phyloP scores from a whole-genome alignment of 2,113 vertebrate species.

The Motacilla tschutschensis region DNA sequence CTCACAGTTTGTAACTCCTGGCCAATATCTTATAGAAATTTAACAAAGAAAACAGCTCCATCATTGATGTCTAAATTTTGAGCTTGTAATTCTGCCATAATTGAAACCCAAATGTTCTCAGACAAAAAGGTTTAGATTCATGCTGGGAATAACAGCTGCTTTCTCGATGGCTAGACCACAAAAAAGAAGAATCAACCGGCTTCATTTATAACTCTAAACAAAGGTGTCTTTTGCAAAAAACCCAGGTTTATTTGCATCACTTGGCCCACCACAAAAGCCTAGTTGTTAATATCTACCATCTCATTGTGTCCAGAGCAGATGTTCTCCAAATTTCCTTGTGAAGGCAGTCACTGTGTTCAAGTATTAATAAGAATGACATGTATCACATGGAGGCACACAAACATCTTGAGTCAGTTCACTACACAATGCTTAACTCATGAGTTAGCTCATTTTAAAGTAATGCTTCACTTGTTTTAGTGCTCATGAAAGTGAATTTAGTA shows the following conservation, averaged over 20 bases:
- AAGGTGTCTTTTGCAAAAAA: conserved; percentile 33
- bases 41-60: conserved; percentile 2
- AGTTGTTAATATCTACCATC: conserved; percentile 20
- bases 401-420: background rate
- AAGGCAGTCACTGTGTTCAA: conserved; percentile 23
- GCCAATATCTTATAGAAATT: background rate
- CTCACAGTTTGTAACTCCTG: background rate
- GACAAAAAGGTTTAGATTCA: conserved; percentile 45
- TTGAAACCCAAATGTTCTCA: conserved; percentile 31
- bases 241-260: conserved; percentile 13
- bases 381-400: background rate
- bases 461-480: conserved; percentile 21
- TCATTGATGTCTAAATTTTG: conserved; percentile 15
- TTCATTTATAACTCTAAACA: conserved; percentile 48
- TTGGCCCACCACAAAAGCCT: conserved; percentile 18
- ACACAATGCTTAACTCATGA: conserved; percentile 8
- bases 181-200: conserved; percentile 15
- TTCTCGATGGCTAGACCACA: background rate
- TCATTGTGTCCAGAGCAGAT: background rate
- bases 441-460: conserved; percentile 17
- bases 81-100: background rate
- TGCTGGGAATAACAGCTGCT: conserved; percentile 39
- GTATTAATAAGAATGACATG: background rate
- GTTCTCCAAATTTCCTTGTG: background rate
- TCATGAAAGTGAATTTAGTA: background rate